Conservation (phyloP, 2,888 invertebrate genomes). For the Subacronicta megacephala region DNA sequence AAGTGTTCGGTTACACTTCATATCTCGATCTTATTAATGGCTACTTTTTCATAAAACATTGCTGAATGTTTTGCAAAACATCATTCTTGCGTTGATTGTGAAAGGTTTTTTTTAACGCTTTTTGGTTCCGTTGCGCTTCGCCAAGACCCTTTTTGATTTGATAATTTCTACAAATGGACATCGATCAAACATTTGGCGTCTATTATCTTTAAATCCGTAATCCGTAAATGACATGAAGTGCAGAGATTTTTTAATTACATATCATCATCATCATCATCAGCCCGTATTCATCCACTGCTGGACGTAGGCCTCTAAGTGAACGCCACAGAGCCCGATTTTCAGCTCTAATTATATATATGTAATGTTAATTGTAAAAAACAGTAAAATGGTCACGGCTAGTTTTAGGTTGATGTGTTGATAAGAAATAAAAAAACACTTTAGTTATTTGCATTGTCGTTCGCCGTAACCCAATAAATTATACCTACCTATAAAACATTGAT, state of each 20-base stretch:
- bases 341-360: too few relatives aligned
- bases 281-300: too few relatives aligned
- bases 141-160: neutral
- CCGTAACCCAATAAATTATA: neutral
- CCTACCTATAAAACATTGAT: too few relatives aligned
- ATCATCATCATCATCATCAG: too few relatives aligned
- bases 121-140: too few relatives aligned
- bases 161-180: neutral
- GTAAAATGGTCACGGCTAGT: conserved; percentile 28
- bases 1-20: conserved; percentile 30
- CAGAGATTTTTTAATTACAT: too few relatives aligned
- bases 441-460: conserved; percentile 28
- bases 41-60: conserved; percentile 33
- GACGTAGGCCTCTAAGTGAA: too few relatives aligned
- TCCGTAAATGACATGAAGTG: too few relatives aligned
- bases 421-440: conserved; percentile 17
- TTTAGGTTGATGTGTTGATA: conserved; percentile 39
- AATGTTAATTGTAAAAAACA: conserved; percentile 16
- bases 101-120: neutral
- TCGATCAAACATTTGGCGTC: neutral
- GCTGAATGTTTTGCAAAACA: conserved; percentile 31
- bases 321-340: too few relatives aligned
- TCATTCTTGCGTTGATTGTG: conserved; percentile 5
- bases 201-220: neutral
- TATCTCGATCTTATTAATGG: conserved; percentile 40